Conservation (phyloP, 2,888 invertebrate genomes). For the Drosophila mulleri region DNA sequence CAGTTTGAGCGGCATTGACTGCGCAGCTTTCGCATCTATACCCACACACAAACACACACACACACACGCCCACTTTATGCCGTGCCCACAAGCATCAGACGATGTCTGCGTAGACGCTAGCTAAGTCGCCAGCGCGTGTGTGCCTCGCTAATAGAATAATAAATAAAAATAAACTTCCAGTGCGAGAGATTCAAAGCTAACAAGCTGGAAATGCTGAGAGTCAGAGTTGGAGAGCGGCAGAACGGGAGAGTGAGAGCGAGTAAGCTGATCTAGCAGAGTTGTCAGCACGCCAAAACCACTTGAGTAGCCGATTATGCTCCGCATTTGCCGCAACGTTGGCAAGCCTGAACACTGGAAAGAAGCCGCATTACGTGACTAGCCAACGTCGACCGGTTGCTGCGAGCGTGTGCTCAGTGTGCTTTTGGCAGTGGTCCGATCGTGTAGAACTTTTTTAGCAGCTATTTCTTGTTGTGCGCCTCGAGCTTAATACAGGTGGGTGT, state of each 20-base stretch:
- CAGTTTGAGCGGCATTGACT: conserved; percentile 35
- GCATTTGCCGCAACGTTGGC: neutral
- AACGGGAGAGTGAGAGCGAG: neutral
- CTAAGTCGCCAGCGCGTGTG: conserved; percentile 50
- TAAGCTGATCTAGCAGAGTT: conserved; percentile 50
- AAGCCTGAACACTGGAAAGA: conserved; percentile 55
- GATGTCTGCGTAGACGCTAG: conserved; percentile 40
- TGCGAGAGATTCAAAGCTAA: conserved; percentile 19
- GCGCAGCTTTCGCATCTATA: conserved; percentile 28
- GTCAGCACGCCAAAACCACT: conserved; percentile 27
- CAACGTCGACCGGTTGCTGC: conserved; percentile 12
- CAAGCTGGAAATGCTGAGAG: conserved; percentile 9
- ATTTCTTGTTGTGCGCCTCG: conserved; percentile 12
- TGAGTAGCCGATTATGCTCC: neutral
- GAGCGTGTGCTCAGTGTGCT: conserved; percentile 59
- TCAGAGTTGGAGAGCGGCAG: neutral
- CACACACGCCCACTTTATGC: conserved; percentile 14
- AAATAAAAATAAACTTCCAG: conserved; percentile 18
- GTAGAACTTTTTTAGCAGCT: conserved; percentile 40
- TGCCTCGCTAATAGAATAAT: conserved; percentile 36
- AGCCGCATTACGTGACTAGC: conserved; percentile 54
- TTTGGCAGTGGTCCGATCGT: conserved; percentile 61
- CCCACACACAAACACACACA: neutral
- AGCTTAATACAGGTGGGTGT: conserved; percentile 54
- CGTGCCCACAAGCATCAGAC: conserved; percentile 46